Base-by-base conservation (phyloP, 1,140 invertebrate species). In the Stegodyphus mimosarum region DNA sequence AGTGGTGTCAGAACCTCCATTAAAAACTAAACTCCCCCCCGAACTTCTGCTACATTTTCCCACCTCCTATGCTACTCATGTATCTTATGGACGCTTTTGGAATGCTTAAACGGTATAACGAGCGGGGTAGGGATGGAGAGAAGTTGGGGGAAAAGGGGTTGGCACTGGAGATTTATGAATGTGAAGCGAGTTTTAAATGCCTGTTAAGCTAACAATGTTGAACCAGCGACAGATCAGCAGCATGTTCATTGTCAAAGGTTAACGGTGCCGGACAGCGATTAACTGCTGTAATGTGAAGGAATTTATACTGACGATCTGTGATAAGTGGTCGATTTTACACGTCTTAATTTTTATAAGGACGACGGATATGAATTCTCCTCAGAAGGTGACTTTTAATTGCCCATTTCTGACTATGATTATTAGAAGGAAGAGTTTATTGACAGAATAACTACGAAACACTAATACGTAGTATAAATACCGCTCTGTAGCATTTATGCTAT, bases 111-210 rank as follows among this genome's bases (percentile, higher is more conserved):
- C 15, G 55, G 15, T 9, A 33, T 33, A 33, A 33, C 33, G 33
- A 33, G 33, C 33, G 33, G 33, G 55, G 55, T 9, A 60, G 55
- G 55, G 55, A 9, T 60, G 9, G 9, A 60, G 55, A 33, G 33
- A 33, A 33, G 33, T 33, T 33, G 33, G 33, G 33, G 33, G 33
- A 1, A 17, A 11, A 51, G 72, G 18, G 53, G 72, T 71, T 9
- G 13, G 11, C 33, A 50, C 7, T 13, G 10, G 60, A 76, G 74
- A 76, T 76, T 76, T 76, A 76, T 76, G 74, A 64, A 10, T 10
- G 17, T 67, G 33, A 63, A 76, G 74, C 55, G 74, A 66, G 55
- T 64, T 76, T 76, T 76, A 76, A 76, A 76, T 76, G 74, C 55
- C 74, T 76, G 48, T 76, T 64, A 64, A 76, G 33, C 74, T 66